Evolutionary conservation across 2,113 vertebrate genomes (phyloP), one percentile per base, ranked within the genome.

Genomic region (Callipepla californica): DNA sequence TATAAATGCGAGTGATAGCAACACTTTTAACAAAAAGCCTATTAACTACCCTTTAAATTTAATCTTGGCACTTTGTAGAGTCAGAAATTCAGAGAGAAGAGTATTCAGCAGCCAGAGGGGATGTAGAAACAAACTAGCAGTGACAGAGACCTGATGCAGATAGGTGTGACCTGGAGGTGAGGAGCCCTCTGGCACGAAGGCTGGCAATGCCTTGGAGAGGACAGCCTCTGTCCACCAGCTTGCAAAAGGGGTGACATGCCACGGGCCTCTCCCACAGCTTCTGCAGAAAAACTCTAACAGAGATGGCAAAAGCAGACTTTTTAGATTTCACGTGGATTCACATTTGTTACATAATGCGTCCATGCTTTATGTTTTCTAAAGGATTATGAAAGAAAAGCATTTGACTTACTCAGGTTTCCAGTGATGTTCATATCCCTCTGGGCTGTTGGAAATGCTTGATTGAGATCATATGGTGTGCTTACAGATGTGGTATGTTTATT

Each of bases 1-100:
- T 80, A 85, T 77, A 96, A 94, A 89, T 48, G 77, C 65, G 80
- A 93, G 57, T 61, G 91, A 94, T 90, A 68, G 73, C 44, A 80
- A 75, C 61, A 42, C 69, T 95, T 95, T 65, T 84, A 92, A 89
- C 65, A 91, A 87, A 94, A 96, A 83, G 40, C 68, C 57, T 50
- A 57, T 65, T 94, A 93, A 95, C 58, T 88, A 76, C 23, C 44
- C 45, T 90, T 91, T 94, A 85, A 93, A 94, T 88, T 74, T 86
- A 75, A 80, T 90, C 85, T 80, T 61, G 59, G 55, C 40, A 34
- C n/a, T 94, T 53, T 69, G 76, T 61, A 72, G 72, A 89, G 65
- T 45, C 82, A 85, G 79, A 83, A 89, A 92, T 69, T 68, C 47
- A n/a, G 55, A 51, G 22, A 44, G 42, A 73, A 53, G 42, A 57